Base-by-base conservation (phyloP, 2,113 vertebrate species). In the Promerops cafer region DNA sequence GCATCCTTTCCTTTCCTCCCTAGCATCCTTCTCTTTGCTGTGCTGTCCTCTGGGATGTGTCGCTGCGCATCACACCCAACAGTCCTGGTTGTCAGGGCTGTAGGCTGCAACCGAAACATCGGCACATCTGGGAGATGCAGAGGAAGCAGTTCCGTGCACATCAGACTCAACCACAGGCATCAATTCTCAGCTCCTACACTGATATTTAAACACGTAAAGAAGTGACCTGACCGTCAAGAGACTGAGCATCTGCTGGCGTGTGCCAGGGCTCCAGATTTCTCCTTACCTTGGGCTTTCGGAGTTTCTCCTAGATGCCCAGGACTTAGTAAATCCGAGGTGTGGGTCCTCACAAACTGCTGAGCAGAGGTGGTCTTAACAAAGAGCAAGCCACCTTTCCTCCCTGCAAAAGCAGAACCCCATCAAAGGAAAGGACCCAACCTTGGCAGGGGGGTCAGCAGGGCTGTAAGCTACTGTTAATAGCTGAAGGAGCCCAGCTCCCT, bases 401-500 rank as follows among this genome's bases (percentile, higher is more conserved):
- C 69, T 28, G 80, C n/a, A 17, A 78, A 82, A 92, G 86, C 86
- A 53, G 77, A 92, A 57, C 13, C 40, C 68, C 91, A 89, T 96
- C 76, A 92, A 90, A 96, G 85, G 78, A 24, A 44, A 88, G 80
- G 91, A 94, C 80, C 63, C 91, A 93, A 54, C 64, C 81, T 87
- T 91, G 81, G 57, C 78, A 80, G 93, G 87, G 87, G 88, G 64
- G 81, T 80, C 42, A 77, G 75, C 90, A 44, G 87, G 90, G 88
- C 93, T 95, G 89, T 84, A 93, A 97, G 92, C 92, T 93, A 80
- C 78, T 91, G 87, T 60, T 89, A 91, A 95, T 80, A 94, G 95
- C 93, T 69, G 66, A 83, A 94, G 95, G 84, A 96, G 52, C 65
- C 87, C 89, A 44, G 88, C 90, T 92, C 87, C 88, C 93, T 97